A percentile compares a stretch with the other conserved stretches of the same genome.
Conservation (phyloP, 2,797 vertebrate species). For the Stomatorhinus walkeri region DNA sequence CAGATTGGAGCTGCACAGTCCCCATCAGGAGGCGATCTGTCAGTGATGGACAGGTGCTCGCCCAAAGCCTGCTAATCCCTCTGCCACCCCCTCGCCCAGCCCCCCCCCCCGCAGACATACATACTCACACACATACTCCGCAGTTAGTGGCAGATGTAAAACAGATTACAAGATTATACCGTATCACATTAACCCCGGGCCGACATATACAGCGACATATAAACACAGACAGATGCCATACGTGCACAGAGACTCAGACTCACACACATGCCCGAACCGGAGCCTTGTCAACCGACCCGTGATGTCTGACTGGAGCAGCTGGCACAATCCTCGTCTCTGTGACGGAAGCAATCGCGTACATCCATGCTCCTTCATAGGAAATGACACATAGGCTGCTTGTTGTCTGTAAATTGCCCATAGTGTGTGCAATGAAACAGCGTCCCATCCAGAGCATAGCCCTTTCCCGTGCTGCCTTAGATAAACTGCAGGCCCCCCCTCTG, state of each 20-base stretch:
- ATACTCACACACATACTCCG: conserved; percentile 7
- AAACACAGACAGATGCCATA: background rate
- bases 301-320: background rate
- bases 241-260: background rate
- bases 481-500: background rate
- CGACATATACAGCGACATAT: background rate
- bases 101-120: background rate
- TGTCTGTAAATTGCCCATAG: background rate
- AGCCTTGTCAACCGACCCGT: background rate
- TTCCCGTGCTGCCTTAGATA: background rate
- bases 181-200: background rate
- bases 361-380: background rate
- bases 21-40: conserved; percentile 50
- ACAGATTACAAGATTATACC: conserved; percentile 9
- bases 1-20: conserved; percentile 39
- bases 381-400: background rate
- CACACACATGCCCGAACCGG: background rate
- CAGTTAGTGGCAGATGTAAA: background rate
- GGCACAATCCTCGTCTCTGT: background rate
- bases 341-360: background rate
- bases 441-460: background rate
- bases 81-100: background rate
- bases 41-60: conserved; percentile 63
- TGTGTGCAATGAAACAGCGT: background rate
- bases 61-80: conserved; percentile 46